phyloP scores from a whole-genome alignment of 2,113 vertebrate genomes.

The Tyrannus savana region DNA sequence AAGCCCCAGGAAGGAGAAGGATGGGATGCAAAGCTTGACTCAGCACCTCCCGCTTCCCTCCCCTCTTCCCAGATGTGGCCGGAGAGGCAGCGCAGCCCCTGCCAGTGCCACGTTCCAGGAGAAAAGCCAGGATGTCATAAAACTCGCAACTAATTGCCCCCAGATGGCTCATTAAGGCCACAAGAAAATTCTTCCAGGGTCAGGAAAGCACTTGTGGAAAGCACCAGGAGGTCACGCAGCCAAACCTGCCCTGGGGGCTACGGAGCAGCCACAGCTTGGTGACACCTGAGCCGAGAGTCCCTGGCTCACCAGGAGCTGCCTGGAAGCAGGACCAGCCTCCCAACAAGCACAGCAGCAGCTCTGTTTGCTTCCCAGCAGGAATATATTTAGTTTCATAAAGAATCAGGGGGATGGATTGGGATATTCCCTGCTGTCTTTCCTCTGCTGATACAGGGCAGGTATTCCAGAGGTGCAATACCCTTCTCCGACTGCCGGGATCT shows the following conservation, averaged over 20 bases:
- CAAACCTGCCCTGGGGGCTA: neutral
- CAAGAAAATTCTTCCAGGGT: conserved; percentile 3
- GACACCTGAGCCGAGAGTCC: neutral
- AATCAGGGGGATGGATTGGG: neutral
- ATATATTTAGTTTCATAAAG: neutral
- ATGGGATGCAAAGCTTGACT: neutral
- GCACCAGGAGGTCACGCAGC: neutral
- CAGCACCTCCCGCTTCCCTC: neutral
- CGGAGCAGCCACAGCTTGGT: neutral
- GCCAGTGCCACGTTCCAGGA: neutral
- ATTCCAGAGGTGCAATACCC: neutral
- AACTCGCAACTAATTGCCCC: neutral
- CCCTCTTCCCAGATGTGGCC: neutral
- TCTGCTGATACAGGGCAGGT: neutral
- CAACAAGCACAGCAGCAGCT: neutral
- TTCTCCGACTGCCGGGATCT: accelerated
- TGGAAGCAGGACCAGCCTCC: neutral
- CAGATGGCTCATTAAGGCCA: conserved; percentile 46
- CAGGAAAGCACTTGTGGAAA: conserved; percentile 4
- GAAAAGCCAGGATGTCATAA: conserved; percentile 12
- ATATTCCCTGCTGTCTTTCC: neutral
- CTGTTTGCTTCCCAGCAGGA: neutral
- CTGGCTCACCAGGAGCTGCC: accelerated
- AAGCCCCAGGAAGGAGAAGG: neutral
- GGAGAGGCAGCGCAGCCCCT: neutral